Conservation (phyloP, 2,797 vertebrate genomes). For the Potorous gilbertii region DNA sequence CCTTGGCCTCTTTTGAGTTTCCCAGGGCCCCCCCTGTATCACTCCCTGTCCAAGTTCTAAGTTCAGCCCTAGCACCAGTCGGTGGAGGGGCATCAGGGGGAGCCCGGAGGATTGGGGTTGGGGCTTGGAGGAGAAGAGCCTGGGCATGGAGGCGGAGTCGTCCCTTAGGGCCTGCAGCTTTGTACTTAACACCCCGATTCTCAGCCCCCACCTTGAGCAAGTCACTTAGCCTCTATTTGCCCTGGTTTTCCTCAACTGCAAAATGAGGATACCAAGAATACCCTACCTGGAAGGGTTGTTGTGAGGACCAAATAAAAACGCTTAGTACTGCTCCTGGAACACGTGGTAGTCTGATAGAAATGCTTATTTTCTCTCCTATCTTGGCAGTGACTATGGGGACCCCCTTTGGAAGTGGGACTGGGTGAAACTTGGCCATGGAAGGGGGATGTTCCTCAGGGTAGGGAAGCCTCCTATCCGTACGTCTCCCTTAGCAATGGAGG, state of each 20-base stretch:
- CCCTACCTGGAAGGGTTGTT: not conserved
- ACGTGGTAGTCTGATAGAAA: not conserved
- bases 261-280: not conserved
- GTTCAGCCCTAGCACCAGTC: not conserved
- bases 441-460: not conserved
- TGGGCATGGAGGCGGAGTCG: not conserved
- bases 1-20: not conserved
- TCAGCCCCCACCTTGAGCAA: not conserved
- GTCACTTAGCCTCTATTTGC: not conserved
- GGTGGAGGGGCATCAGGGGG: not conserved
- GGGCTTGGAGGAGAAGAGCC: not conserved
- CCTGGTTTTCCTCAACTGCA: not conserved
- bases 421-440: not conserved
- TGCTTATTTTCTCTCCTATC: not conserved
- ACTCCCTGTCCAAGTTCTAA: not conserved
- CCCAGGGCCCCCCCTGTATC: not conserved
- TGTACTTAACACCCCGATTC: not conserved
- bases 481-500: not conserved
- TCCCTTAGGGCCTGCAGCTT: not conserved
- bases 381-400: not conserved
- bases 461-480: no score
- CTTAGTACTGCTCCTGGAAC: not conserved
- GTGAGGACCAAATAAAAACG: not conserved
- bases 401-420: accelerated
- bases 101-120: not conserved